Evolutionary conservation across 2,888 invertebrate species (phyloP), one percentile per base, ranked within the genome.

Genomic region (Andrena camellia): DNA sequence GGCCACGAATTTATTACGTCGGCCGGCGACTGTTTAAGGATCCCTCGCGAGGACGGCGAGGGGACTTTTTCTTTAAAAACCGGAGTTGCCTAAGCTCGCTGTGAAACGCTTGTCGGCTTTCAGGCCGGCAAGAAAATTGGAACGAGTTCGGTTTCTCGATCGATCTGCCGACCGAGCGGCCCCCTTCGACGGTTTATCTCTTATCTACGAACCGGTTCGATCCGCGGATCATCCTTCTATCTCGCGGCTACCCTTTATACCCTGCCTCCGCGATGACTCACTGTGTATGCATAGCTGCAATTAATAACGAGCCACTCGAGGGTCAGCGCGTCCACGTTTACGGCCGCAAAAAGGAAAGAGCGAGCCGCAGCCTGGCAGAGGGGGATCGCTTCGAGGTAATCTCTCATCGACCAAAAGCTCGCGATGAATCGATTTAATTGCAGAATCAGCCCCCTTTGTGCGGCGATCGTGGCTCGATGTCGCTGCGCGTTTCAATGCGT

Each of bases 131-230:
- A 72, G 74, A 72, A 81, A 85, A 85, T 83, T 75, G 78, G 78
- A 81, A 74, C 84, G 70, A 52, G 71, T 72, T 77, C 77, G 67
- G 33, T 68, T 72, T 64, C 68, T 66, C 57, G 81, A 81, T 84
- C 85, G 81, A 81, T 84, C 71, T 81, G 83, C 64, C 75, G 66
- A 8, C 26, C 54, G 75, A 59, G 66, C 60, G 57, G 50, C 23
- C 17, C 20, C 17, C 33, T 31, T 54, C 42, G 20, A 26, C 23
- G 48, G 59, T 62, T 84, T 84, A 83, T 84, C 85, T 84, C 69
- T 85, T 81, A 85, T 85, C 85, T 81, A 1, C 64, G 80, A 84
- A 85, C 85, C 85, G 84, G 84, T 85, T 85, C 81, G 84, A 78
- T 75, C 68, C 69, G 35, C 64, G 78, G 84, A 85, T 84, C 78